Conservation (phyloP, 2,888 invertebrate species). For the Dryobotodes eremita region DNA sequence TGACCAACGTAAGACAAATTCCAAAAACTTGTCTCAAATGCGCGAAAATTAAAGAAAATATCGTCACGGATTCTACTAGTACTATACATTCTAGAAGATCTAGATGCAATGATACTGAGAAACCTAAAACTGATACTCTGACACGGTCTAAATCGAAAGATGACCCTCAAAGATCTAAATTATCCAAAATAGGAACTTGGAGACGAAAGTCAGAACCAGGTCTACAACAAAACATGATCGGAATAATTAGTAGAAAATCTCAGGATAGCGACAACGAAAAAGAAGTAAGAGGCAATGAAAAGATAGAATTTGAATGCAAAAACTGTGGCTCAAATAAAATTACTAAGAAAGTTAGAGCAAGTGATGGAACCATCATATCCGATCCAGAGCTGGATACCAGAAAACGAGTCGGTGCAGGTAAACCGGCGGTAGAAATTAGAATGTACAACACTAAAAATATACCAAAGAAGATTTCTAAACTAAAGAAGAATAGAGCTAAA, state of each 20-base stretch:
- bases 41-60: slow-evolving; percentile 89
- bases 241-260: slow-evolving; percentile 80
- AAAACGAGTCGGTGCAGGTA: slow-evolving; percentile 72
- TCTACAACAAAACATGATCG: slow-evolving; percentile 85
- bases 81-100: slow-evolving; percentile 81
- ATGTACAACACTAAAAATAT: slow-evolving; percentile 93
- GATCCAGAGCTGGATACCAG: slow-evolving; percentile 83
- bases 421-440: slow-evolving; percentile 89
- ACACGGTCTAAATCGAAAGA: slow-evolving; percentile 87
- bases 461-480: slow-evolving; percentile 93
- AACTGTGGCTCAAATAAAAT: slow-evolving; percentile 88
- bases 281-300: slow-evolving; percentile 82
- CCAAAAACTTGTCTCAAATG: slow-evolving; percentile 88
- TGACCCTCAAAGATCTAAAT: slow-evolving; percentile 87
- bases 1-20: slow-evolving; percentile 81
- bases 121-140: slow-evolving; percentile 84
- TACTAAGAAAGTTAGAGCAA: slow-evolving; percentile 77
- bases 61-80: slow-evolving; percentile 80
- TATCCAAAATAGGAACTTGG: slow-evolving; percentile 92
- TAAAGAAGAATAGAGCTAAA: slow-evolving; percentile 92
- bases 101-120: slow-evolving; percentile 82
- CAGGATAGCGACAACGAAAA: slow-evolving; percentile 84
- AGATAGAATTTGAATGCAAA: slow-evolving; percentile 88
- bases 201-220: slow-evolving; percentile 94
- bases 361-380: slow-evolving; percentile 79